phyloP scores from a whole-genome alignment of 2,888 invertebrate genomes.

The Griposia aprilina region DNA sequence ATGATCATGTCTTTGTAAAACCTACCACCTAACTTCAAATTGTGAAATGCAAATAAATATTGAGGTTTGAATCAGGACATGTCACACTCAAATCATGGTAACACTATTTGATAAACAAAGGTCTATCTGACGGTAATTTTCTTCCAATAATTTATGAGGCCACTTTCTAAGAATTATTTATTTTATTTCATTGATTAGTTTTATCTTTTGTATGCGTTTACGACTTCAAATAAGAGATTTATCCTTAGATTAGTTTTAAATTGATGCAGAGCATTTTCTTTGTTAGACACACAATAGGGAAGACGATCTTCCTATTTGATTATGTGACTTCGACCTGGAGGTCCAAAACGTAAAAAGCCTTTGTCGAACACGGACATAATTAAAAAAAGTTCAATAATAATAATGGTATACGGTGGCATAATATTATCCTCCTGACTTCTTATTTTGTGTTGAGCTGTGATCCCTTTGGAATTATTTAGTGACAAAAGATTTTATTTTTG shows the following conservation, averaged over 20 bases:
- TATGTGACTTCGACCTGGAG: background rate
- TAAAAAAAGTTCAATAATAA: conserved; percentile 16
- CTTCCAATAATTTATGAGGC: conserved; percentile 62
- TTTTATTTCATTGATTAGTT: conserved; percentile 10
- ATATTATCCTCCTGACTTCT: background rate
- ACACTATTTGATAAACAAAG: conserved; percentile 50
- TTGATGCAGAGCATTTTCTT: conserved; percentile 5
- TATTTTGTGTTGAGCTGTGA: conserved; percentile 4
- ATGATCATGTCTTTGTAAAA: too few relatives aligned
- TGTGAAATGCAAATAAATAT: too few relatives aligned
- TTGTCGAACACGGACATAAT: conserved; percentile 31
- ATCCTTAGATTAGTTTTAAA: background rate
- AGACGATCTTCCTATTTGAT: background rate
- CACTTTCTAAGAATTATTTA: conserved; percentile 45
- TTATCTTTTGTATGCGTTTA: conserved; percentile 3
- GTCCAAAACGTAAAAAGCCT: conserved; percentile 1
- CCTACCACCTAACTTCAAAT: too few relatives aligned
- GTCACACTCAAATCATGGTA: background rate
- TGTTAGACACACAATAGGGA: background rate
- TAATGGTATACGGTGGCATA: background rate
- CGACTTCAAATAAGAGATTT: background rate
- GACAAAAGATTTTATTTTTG: too few relatives aligned
- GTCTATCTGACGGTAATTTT: conserved; percentile 55
- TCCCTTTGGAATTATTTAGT: background rate
- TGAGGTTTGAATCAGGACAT: background rate